Percentiles rank a stretch among this genome's conserved stretches.
Conservation (phyloP, 2,888 invertebrate genomes). For the Spatulosminthurus flaviceps region DNA sequence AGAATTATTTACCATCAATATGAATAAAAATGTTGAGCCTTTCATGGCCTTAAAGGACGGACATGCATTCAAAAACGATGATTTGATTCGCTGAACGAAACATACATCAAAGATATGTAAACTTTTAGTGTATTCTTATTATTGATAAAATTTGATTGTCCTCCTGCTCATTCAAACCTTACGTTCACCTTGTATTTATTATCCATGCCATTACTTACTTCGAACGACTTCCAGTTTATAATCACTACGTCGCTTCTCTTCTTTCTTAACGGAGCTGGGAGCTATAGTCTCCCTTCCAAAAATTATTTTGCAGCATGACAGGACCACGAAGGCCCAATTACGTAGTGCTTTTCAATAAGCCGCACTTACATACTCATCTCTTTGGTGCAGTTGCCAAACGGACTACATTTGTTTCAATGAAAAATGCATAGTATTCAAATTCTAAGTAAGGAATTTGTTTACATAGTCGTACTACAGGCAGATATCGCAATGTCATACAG, state of each 20-base stretch:
- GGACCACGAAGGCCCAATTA: slow-evolving; percentile 24
- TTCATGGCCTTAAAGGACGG: too few species aligned
- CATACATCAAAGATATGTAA: too few species aligned
- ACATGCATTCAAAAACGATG: too few species aligned
- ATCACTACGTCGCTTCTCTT: not conserved
- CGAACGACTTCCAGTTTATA: not conserved
- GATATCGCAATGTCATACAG: not conserved
- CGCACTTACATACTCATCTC: not conserved
- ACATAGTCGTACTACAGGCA: too few species aligned
- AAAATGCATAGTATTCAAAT: not conserved
- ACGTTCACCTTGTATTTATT: too few species aligned
- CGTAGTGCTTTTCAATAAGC: not conserved
- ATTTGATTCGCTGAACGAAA: too few species aligned
- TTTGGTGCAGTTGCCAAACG: slow-evolving; percentile 3
- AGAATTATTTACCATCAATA: too few species aligned
- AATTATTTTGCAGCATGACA: slow-evolving; percentile 45
- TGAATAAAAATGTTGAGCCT: too few species aligned
- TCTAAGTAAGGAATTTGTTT: too few species aligned
- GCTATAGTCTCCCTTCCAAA: slow-evolving; percentile 29
- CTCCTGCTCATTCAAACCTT: too few species aligned
- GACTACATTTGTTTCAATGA: not conserved
- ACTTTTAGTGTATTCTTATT: too few species aligned
- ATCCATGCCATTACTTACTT: not conserved
- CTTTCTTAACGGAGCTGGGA: not conserved
- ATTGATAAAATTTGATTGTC: too few species aligned